Base-by-base conservation (phyloP, 2,888 invertebrate species). In the Linhomoeus sp. region DNA sequence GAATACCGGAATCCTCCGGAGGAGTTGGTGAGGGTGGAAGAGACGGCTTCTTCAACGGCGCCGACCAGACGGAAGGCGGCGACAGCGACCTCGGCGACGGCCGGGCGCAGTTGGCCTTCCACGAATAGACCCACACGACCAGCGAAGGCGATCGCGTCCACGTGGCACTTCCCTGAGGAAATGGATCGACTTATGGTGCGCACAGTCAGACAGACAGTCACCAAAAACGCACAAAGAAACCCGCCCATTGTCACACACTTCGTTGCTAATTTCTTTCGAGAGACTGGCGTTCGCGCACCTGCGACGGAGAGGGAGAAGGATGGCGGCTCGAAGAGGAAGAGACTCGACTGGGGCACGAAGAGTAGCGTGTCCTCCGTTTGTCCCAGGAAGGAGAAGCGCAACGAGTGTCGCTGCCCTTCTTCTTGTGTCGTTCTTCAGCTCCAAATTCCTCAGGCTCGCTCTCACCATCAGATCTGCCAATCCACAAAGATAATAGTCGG, bases 321-420 rank as follows among this genome's bases (percentile, higher is more conserved):
- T 2, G 71, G 68, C 1, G 79, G 78, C 49, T 72, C 72, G 64
- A 85, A 81, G 52, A 85, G 72, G 53, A 84, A 73, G 45, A 75
- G 67, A 45, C 76, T 73, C 1, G 84, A 83, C 47, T 74, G 67
- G 0, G 82, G 81, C 1, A 73, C 72, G 37, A 87, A 72, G 12
- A 70, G 69, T 1, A 74, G 67, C 41, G 68, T 69, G 55, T 76
- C 75, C 24, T 73, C 73, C 58, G 75, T 59, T 23, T 52, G 52
- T 3, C 5, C 43, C 17, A 5, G 37, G 17, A 12, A 37, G 12
- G 19, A 7, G 17, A 37, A 37, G 37, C 9, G 3, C n/a, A 15
- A 12, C 33, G 33, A 15, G 12, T 33, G 33, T 15, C 33, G 33
- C 33, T 9, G 37, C 37, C 3, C 9, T 41, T 20, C 23, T 20